Conservation (phyloP, 2,888 invertebrate genomes). For the Hemithea aestivaria region DNA sequence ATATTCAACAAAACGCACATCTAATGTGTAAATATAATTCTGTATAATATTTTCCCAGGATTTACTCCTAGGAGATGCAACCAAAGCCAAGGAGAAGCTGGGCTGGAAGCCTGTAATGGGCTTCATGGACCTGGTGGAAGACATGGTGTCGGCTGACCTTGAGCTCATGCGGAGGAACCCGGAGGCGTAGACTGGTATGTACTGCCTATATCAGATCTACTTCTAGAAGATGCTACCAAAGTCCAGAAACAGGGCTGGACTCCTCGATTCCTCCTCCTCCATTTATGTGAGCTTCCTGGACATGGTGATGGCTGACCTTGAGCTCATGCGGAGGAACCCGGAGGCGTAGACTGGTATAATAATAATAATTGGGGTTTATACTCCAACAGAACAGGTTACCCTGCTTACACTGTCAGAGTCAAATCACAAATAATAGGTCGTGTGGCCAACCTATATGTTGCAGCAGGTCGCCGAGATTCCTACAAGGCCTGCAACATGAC, state of each 20-base stretch:
- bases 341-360: constrained; percentile 82
- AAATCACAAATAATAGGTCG: too few relatives aligned
- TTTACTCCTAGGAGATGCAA: constrained; percentile 93
- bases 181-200: constrained; percentile 81
- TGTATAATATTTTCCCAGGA: constrained; percentile 83
- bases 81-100: constrained; percentile 91
- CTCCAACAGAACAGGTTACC: too few relatives aligned
- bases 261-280: too few relatives aligned
- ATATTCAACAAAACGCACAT: too few relatives aligned
- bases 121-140: constrained; percentile 90
- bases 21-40: too few relatives aligned
- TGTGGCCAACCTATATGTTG: too few relatives aligned
- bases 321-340: constrained; percentile 94
- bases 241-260: constrained; percentile 94
- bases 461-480: too few relatives aligned
- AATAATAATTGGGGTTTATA: too few relatives aligned
- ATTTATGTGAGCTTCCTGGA: constrained; percentile 88
- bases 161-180: constrained; percentile 95
- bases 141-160: constrained; percentile 96
- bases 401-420: too few relatives aligned
- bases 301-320: constrained; percentile 95
- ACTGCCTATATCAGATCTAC: too few relatives aligned
- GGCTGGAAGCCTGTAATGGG: constrained; percentile 93
- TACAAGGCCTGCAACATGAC: too few relatives aligned
- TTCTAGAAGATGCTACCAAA: constrained; percentile 96